Evolutionary conservation across 1,140 invertebrate genomes (phyloP), one percentile per base, ranked within the genome.

Genomic region (Colletes latitarsis): DNA sequence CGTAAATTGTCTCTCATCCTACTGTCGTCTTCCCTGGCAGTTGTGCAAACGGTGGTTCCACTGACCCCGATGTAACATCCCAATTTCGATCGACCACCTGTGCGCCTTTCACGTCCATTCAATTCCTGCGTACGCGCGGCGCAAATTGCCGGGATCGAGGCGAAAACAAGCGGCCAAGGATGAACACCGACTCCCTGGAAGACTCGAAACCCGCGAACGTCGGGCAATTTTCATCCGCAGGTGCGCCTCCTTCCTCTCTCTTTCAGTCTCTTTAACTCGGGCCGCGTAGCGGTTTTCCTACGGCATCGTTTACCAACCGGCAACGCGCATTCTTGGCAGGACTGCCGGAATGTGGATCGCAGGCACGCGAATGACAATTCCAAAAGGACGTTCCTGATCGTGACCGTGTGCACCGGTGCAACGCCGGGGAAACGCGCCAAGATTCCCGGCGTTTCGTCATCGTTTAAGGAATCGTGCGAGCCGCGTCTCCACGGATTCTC

Each of bases 311-410:
- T 60, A 75, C 30, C 77, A 67, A 67, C 68, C 49, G 55, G 72
- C 70, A 30, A 62, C 70, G 76, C 21, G 39, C 84, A 84, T 85
- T 85, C 84, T 85, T 85, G 82, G 83, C 84, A 85, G 84, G 53
- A 53, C 19, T 84, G 72, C 57, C 78, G 84, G 9, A 85, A 84
- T 84, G 73, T 82, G 71, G 83, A 84, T 82, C 78, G 78, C 70
- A 85, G 78, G 63, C 73, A 85, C 73, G 79, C 69, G 66, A 75
- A 81, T 72, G 64, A 77, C 63, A 81, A 21, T 69, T 84, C 77
- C 49, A 77, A 85, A 82, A 85, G 79, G 82, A 77, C 79, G 82
- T 71, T 70, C 57, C 58, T 74, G 77, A 69, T 74, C 63, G 60
- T 58, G 60, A 62, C 64, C 64, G 74, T 70, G 71, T 64, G 53